A percentile compares a stretch with the other conserved stretches of the same genome.
These are phyloP conservation scores for Drosophila melanica DNA, from an alignment of 1,140 invertebrate species.

Conservation along the genomic window DNA sequence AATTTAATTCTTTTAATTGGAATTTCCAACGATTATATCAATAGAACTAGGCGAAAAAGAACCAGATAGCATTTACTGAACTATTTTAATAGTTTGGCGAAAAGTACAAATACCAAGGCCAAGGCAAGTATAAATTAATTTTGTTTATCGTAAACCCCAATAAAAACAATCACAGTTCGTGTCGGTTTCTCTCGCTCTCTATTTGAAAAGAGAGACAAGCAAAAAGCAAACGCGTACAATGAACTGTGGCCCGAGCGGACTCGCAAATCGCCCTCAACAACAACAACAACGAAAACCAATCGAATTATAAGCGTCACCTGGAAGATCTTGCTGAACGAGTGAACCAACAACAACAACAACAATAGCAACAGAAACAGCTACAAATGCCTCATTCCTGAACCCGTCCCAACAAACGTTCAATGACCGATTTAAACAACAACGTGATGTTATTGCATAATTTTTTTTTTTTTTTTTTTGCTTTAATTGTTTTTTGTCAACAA, in stretches of 20 bases:
- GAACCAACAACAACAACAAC: not conserved
- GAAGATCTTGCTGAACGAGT: constrained; percentile 32
- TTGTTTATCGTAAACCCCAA: not conserved
- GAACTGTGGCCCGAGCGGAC: constrained; percentile 38
- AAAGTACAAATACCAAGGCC: constrained; percentile 13
- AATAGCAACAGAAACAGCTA: constrained; percentile 28
- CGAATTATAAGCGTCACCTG: constrained; percentile 43
- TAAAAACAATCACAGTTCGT: constrained; percentile 8
- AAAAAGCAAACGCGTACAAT: constrained; percentile 44
- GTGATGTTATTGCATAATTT: constrained; percentile 68
- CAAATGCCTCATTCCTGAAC: constrained; percentile 28
- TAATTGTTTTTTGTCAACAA: constrained; percentile 25
- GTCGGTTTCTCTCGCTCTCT: not conserved
- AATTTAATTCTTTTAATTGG: not conserved
- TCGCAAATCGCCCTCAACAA: constrained; percentile 29
- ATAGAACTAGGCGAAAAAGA: not conserved
- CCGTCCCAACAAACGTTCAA: constrained; percentile 51
- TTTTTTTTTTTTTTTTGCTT: constrained; percentile 28
- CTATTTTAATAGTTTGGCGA: not conserved
- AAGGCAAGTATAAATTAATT: not conserved
- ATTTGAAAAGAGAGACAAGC: constrained; percentile 8
- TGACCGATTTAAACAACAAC: constrained; percentile 61
- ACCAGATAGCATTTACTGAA: not conserved
- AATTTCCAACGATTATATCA: too few relatives aligned
- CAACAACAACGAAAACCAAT: constrained; percentile 28